Evolutionary conservation across 2,797 vertebrate species (phyloP), one percentile per base, ranked within the genome.

Genomic region (Gymnothorax javanicus): DNA sequence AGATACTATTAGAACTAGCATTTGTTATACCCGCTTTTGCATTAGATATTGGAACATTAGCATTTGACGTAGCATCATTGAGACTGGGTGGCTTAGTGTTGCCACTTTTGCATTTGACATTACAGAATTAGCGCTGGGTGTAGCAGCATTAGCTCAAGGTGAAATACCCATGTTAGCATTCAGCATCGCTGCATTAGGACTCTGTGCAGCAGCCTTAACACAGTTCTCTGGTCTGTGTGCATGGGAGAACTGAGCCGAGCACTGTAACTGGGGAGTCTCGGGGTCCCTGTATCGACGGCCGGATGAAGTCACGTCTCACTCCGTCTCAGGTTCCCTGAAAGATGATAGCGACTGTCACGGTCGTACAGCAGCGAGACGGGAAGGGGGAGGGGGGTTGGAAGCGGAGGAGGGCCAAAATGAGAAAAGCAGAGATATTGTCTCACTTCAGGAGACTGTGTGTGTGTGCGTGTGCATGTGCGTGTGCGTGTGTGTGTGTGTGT

Each of bases 231-330:
- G 62, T 64, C 62, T 64, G 62, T n/a, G 20, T 64, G n/a, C 62
- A 64, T 64, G 62, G 62, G 62, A 23, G 17, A 12, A 15, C 20
- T 15, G 15, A 20, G 60, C 13, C 8, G 20, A 67, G 62, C 20
- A n/a, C 5, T 67, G 23, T 20, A 67, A 56, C 64, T 20, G 9
- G 20, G 56, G 71, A 56, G 43, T n/a, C 15, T 33, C 27, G 60
- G 69, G 27, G 27, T 11, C 25, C 25, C 9, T 27, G 67, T 13
- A 25, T 85, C 60, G 89, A 91, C 86, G 69, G 56, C 60, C 84
- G 89, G 94, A 94, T 94, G 93, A 94, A 93, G 93, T 94, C 92
- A 92, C 79, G 91, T 95, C 93, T 93, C 91, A 20, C 82, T 94
- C 91, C 90, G 92, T 90, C 82, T 90, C 86, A 71, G 86, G 88